phyloP scores from a whole-genome alignment of 1,140 invertebrate genomes.

The Macrobrachium rosenbergii region DNA sequence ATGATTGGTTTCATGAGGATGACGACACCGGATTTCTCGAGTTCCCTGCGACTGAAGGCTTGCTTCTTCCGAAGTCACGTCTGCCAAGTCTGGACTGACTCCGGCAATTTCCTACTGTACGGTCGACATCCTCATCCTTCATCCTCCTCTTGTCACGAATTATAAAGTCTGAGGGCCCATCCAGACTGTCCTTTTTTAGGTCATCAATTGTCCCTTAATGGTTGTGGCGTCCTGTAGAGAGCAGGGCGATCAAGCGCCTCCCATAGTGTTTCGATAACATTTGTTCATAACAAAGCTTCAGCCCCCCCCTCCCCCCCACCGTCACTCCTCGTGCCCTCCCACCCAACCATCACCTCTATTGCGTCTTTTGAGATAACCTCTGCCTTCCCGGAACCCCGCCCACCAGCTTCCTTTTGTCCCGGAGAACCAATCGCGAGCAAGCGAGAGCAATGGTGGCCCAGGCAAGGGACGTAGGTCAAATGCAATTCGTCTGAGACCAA shows the following conservation, averaged over 20 bases:
- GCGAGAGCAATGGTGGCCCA: background rate
- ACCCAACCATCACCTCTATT: constrained; percentile 16
- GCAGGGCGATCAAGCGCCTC: background rate
- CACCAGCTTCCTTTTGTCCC: constrained; percentile 40
- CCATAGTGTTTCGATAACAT: constrained; percentile 54
- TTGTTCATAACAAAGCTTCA: constrained; percentile 49
- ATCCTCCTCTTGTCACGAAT: no score
- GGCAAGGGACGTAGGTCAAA: background rate
- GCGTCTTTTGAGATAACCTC: constrained; percentile 51
- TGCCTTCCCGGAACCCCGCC: constrained; percentile 15
- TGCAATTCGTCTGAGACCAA: background rate
- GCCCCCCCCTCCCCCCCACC: background rate
- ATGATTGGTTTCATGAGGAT: background rate
- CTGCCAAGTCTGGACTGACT: no score
- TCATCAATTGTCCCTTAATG: constrained; percentile 36
- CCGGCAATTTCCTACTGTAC: no score
- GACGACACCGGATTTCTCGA: no score
- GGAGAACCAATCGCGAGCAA: constrained; percentile 5
- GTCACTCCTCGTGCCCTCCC: background rate
- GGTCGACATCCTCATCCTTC: no score
- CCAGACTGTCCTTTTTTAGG: constrained; percentile 29
- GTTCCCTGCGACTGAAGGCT: no score
- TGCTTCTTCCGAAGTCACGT: no score
- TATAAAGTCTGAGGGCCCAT: no score
- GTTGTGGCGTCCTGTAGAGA: no score